Conservation (phyloP, 1,140 invertebrate species). For the Aphelenchoides fujianensis region DNA sequence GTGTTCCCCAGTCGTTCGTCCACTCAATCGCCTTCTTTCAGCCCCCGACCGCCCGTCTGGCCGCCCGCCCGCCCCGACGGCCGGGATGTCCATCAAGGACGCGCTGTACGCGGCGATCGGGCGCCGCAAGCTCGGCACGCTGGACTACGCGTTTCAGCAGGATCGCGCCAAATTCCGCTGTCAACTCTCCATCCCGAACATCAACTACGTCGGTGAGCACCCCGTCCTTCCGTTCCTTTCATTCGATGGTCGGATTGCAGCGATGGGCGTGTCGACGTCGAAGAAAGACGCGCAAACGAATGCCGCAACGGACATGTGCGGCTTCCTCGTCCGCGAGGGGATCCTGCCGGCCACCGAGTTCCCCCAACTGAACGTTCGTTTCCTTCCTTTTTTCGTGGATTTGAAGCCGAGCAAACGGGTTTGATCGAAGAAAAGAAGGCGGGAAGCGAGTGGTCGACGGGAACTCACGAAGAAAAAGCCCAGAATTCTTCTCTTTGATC, state of each 20-base stretch:
- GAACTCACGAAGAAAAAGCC: neutral
- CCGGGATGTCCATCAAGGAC: neutral
- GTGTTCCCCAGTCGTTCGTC: too few species aligned
- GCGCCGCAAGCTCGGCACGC: neutral
- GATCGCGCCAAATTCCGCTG: constrained; percentile 8
- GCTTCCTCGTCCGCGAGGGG: constrained; percentile 75
- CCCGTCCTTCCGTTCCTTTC: neutral
- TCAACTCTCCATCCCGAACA: neutral
- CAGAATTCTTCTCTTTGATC: neutral
- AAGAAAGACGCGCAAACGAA: constrained; percentile 90
- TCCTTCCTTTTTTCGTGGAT: neutral
- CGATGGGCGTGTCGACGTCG: constrained; percentile 86
- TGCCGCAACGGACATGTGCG: constrained; percentile 84
- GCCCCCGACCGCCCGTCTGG: too few species aligned
- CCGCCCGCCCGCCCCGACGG: too few species aligned
- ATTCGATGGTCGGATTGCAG: constrained; percentile 66
- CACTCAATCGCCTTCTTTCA: too few species aligned
- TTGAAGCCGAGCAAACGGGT: too few species aligned
- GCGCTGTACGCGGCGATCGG: neutral
- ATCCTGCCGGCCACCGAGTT: constrained; percentile 31
- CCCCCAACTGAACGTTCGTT: constrained; percentile 1
- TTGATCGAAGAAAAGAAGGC: neutral
- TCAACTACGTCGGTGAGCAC: neutral
- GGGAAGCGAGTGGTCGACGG: neutral
- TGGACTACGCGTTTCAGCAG: constrained; percentile 10